These are phyloP conservation scores for Drosophila anceps DNA, from an alignment of 2,888 invertebrate genomes.

Conservation along the genomic window DNA sequence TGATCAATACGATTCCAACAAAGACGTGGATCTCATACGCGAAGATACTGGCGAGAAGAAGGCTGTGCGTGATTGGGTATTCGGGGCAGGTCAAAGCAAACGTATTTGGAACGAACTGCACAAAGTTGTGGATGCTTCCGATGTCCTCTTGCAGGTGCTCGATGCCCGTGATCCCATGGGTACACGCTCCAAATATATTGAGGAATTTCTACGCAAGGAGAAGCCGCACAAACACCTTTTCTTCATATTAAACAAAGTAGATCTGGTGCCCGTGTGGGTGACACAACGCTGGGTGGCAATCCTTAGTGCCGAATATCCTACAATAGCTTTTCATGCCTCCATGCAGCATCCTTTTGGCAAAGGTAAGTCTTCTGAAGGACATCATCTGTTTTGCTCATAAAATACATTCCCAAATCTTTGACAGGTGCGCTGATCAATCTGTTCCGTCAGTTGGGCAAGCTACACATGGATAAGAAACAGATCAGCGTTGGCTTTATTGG, in stretches of 20 bases:
- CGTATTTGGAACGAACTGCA: constrained; percentile 99
- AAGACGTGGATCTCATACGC: constrained; percentile 93
- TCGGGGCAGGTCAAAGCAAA: constrained; percentile 97
- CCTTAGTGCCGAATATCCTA: constrained; percentile 97
- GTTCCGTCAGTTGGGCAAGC: constrained; percentile 96
- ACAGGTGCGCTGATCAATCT: constrained; percentile 95
- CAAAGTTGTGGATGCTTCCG: constrained; percentile 99
- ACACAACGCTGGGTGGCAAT: constrained; percentile 99
- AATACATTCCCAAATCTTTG: background rate
- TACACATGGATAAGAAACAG: constrained; percentile 98
- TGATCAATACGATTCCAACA: constrained; percentile 92
- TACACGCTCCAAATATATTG: constrained; percentile 96
- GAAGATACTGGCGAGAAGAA: constrained; percentile 93
- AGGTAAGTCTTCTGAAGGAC: constrained; percentile 84
- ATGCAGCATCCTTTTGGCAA: constrained; percentile 99
- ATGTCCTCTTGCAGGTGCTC: constrained; percentile 97
- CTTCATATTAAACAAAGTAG: constrained; percentile 98
- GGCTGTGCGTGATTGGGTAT: constrained; percentile 96
- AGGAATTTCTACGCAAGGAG: constrained; percentile 96
- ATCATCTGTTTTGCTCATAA: background rate
- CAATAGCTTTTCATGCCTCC: constrained; percentile 99
- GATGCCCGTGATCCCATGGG: constrained; percentile 99
- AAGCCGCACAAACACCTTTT: constrained; percentile 99
- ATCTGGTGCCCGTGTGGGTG: constrained; percentile 98
- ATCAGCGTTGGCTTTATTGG: constrained; percentile 99